Evolutionary conservation across 1,140 invertebrate species (phyloP), one percentile per base, ranked within the genome.

Genomic region (Procambarus clarkii): DNA sequence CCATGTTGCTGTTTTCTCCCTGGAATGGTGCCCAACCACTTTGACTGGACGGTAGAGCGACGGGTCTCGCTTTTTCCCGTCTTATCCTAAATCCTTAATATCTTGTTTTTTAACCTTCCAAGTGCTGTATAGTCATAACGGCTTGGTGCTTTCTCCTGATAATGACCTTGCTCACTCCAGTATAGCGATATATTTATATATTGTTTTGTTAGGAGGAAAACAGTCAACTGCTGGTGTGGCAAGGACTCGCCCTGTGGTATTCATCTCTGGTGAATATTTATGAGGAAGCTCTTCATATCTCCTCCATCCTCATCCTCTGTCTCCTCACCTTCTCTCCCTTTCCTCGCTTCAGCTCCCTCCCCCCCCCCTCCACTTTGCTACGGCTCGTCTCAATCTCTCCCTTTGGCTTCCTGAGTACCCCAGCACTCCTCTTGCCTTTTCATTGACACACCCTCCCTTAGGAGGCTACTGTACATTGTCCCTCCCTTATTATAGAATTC

Each of bases 211-310:
- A 34, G 34, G 34, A 34, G 34, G 34, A 21, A 0, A 8, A 46
- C 9, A 48, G 45, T 79, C 15, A 48, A 46, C 9, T 79, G 15
- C 48, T n/a, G 7, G 45, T 46, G n/a, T 79, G 34, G 50, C 85
- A 78, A 79, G 76, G 85, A 87, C 54, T 54, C 50, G 50, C 76
- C 77, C 4, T 79, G 18, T 46, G 18, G 21, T 81, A 82, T 82
- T 69, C 45, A 54, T 74, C 69, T 18, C 60, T 54, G 50, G 50
- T 54, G 50, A 54, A 82, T 82, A 88, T 81, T 88, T 60, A 88
- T 82, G 79, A 82, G 45, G 45, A 79, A 78, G n/a, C 15, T n/a
- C 58, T 58, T n/a, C 74, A 77, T 21, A 74, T 69, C 85, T 9
- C 74, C 21, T 54, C 78, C 45, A n/a, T 74, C 48, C 64, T 78